phyloP scores from a whole-genome alignment of 2,113 vertebrate species.

The Microcebus jonahi region DNA sequence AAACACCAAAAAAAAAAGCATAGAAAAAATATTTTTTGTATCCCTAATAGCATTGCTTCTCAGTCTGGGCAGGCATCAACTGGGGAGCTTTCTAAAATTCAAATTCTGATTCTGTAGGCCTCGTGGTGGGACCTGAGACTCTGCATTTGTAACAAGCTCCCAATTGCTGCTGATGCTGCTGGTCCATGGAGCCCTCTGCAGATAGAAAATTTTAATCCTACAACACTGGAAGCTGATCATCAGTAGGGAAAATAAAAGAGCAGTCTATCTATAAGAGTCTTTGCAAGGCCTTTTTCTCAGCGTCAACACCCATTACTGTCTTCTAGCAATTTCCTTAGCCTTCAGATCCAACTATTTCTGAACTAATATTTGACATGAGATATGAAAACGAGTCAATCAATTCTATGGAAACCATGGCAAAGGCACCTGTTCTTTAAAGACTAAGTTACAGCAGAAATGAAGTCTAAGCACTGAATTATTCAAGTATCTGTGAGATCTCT shows the following conservation, averaged over 20 bases:
- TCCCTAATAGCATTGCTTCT: background rate
- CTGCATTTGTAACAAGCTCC: background rate
- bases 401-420: background rate
- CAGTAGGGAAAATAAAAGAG: background rate
- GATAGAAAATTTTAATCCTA: background rate
- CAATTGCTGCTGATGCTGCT: background rate
- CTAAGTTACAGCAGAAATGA: background rate
- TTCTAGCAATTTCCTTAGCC: background rate
- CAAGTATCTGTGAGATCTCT: background rate
- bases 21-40: background rate
- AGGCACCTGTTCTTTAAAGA: background rate
- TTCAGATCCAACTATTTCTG: background rate
- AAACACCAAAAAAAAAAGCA: background rate
- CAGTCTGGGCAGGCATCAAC: background rate
- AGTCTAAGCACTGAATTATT: background rate
- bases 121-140: background rate
- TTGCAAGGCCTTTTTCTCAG: background rate
- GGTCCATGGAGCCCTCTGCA: background rate
- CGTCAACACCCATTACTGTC: background rate
- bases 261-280: background rate
- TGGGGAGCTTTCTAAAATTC: background rate
- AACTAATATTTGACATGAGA: background rate
- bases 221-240: background rate
- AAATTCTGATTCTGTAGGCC: background rate
- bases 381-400: background rate